These are phyloP conservation scores for Habropoda laboriosa DNA, from an alignment of 1,140 invertebrate species.

Conservation along the genomic window DNA sequence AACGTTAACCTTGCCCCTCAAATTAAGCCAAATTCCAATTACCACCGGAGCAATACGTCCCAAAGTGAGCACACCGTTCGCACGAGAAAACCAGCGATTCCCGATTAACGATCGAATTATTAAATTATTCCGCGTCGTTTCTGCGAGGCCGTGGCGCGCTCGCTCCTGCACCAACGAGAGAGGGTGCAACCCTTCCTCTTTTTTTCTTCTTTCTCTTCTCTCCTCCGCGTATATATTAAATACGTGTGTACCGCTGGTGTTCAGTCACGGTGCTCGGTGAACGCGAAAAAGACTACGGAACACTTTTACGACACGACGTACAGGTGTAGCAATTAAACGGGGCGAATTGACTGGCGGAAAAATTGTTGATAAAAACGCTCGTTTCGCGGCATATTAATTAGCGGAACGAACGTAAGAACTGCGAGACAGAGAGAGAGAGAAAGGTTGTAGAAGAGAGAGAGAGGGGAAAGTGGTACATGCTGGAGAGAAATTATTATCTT, in stretches of 20 bases:
- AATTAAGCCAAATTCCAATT: too few species aligned
- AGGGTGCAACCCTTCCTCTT: conserved; percentile 35
- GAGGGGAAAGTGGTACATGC: not conserved
- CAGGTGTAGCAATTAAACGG: conserved; percentile 42
- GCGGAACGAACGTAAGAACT: not conserved
- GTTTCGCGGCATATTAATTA: conserved; percentile 26
- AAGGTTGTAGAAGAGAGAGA: not conserved
- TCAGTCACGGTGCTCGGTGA: not conserved
- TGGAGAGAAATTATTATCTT: not conserved
- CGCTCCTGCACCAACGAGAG: not conserved
- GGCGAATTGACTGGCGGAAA: conserved; percentile 6
- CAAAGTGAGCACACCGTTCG: too few species aligned
- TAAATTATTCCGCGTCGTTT: conserved; percentile 44
- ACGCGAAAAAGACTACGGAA: conserved; percentile 10
- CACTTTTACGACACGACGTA: not conserved
- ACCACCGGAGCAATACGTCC: too few species aligned
- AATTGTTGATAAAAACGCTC: conserved; percentile 26
- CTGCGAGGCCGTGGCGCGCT: too few species aligned
- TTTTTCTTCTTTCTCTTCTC: not conserved
- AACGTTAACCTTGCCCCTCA: too few species aligned
- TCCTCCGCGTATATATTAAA: too few species aligned
- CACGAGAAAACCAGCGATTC: not conserved
- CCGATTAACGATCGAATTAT: conserved; percentile 43
- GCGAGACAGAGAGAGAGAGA: not conserved
- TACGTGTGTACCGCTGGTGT: too few species aligned